Evolutionary conservation across 2,113 vertebrate species (phyloP).

Genomic region (Tetraodon nigroviridis): DNA sequence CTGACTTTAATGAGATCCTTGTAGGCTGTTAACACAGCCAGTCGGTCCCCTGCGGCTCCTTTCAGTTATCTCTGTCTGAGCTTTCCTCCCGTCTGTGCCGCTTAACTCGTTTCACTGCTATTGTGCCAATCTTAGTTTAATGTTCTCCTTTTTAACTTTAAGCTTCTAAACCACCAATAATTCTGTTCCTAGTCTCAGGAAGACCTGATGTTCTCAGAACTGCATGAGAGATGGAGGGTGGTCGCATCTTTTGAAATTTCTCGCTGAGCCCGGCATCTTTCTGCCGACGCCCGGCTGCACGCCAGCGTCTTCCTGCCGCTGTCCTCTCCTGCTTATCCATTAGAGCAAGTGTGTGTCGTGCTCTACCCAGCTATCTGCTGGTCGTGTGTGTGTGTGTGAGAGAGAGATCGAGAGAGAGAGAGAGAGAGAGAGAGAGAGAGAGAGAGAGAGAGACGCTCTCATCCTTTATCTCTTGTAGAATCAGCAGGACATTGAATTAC

Average conservation of each 20-base stretch:
- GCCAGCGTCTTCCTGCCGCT: neutral
- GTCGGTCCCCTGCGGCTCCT: no score
- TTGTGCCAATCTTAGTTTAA: neutral
- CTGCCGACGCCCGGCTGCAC: neutral
- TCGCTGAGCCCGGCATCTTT: neutral
- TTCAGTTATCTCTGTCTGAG: neutral
- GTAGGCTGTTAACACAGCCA: neutral
- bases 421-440: no score
- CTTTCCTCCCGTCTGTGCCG: neutral
- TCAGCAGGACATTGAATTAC: conserved; percentile 64
- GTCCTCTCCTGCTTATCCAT: neutral
- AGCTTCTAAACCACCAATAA: no score
- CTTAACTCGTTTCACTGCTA: no score
- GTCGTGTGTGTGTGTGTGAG: no score
- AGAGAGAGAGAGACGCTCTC: neutral
- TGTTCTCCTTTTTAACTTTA: neutral
- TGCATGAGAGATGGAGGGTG: neutral
- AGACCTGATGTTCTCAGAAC: no score
- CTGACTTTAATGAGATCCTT: conserved; percentile 33
- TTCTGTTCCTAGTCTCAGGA: no score
- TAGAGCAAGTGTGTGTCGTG: neutral
- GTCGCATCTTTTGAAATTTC: no score
- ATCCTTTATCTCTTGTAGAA: conserved; percentile 31
- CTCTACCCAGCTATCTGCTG: no score
- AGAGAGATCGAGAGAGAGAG: neutral